Evolutionary conservation across 2,888 invertebrate species (phyloP), one percentile per base, ranked within the genome.

Genomic region (Patella caerulea): DNA sequence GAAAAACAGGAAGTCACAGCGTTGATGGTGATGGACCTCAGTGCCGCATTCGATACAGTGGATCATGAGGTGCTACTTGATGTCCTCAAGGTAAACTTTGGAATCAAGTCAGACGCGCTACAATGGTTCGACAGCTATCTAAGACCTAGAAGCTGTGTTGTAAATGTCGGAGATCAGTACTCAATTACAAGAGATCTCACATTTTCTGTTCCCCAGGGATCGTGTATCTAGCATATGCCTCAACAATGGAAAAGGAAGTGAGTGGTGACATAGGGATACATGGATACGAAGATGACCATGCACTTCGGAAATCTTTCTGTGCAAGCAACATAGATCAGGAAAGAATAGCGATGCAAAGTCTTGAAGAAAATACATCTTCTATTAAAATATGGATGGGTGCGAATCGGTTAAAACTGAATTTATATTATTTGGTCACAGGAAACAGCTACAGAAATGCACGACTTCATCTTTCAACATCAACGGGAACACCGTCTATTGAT

Each of bases 1-100:
- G 71, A 71, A 71, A 24, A 45, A 72, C 72, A 72, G 45, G 52
- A 72, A 72, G 72, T 72, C 29, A 72, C 72, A 29, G 72, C 72
- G 52, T 24, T 45, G 45, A 45, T 72, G 72, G 29, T 2, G 29
- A 29, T 29, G 2, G 29, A 29, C 29, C 29, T 29, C 29, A 29
- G 29, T 29, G 29, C 29, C 2, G 29, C 29, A 29, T 29, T 29
- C 29, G 29, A 29, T 2, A 29, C 29, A 29, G 29, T 29, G 72
- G 34, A 53, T 17, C 72, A 45, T 53, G 72, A 72, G 52, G 72
- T 72, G 14, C 29, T 72, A 14, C 72, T 72, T 29, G 72, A 53
- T 72, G 72, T 72, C 45, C 72, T 72, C 15, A 45, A 72, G 17
- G 53, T 72, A 45, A 72, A 72, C 52, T 72, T 72, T 17, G 72